These are phyloP conservation scores for Chionomys nivalis DNA, from an alignment of 2,113 vertebrate species.

Conservation along the genomic window DNA sequence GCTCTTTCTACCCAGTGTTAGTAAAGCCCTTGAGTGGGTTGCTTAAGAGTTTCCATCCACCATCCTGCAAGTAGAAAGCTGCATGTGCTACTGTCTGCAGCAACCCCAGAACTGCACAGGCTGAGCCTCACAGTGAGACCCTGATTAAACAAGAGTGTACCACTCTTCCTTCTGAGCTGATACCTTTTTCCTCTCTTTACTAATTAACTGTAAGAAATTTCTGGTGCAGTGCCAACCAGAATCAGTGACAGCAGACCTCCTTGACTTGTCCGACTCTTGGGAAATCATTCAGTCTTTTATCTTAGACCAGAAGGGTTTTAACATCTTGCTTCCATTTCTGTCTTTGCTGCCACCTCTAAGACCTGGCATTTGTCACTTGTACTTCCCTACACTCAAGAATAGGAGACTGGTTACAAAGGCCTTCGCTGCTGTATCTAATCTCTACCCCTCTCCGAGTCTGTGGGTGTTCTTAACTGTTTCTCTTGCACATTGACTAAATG, in stretches of 20 bases:
- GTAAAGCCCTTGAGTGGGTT: background rate
- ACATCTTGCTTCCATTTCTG: background rate
- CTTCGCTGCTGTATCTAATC: background rate
- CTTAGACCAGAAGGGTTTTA: background rate
- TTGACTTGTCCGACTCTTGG: background rate
- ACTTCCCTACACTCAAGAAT: background rate
- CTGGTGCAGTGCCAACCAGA: too few species aligned
- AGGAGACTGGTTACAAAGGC: background rate
- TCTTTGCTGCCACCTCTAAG: background rate
- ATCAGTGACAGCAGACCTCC: background rate
- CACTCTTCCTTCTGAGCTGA: background rate
- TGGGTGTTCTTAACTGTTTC: background rate
- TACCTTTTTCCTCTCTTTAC: background rate
- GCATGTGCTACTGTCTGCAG: background rate
- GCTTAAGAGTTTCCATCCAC: too few species aligned
- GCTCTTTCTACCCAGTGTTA: background rate
- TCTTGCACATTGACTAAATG: background rate
- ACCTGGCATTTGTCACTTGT: background rate
- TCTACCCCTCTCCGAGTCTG: accelerated
- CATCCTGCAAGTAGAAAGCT: background rate
- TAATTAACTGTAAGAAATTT: background rate
- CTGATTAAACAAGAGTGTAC: background rate
- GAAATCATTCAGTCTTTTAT: background rate
- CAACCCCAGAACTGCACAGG: background rate
- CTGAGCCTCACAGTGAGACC: background rate